These are phyloP conservation scores for Chascanopsetta lugubris DNA, from an alignment of 2,113 vertebrate genomes.

Conservation along the genomic window DNA sequence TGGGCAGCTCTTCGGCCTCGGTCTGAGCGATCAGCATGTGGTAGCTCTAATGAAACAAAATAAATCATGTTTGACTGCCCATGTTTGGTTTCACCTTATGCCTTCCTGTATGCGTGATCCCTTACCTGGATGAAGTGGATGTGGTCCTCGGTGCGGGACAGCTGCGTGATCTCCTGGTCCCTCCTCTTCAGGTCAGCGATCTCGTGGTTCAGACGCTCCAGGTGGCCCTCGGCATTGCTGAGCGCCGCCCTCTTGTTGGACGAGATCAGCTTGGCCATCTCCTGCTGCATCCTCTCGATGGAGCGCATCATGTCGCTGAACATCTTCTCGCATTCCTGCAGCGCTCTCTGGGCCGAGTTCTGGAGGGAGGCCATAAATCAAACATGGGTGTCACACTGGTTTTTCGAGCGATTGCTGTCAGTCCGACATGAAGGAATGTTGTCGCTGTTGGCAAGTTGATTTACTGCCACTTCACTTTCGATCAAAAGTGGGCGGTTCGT, in stretches of 20 bases:
- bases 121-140: constrained; percentile 85
- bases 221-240: constrained; percentile 79
- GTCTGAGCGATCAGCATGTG: constrained; percentile 84
- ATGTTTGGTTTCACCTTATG: not conserved
- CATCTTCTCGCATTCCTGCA: constrained; percentile 84
- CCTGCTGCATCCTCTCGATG: constrained; percentile 85
- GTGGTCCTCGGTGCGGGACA: constrained; percentile 84
- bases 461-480: not conserved
- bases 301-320: constrained; percentile 82
- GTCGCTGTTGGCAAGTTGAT: constrained; percentile 1
- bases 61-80: not conserved
- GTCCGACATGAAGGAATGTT: constrained; percentile 47
- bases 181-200: constrained; percentile 81
- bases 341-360: constrained; percentile 79
- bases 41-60: constrained; percentile 66
- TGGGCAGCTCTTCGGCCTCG: constrained; percentile 80
- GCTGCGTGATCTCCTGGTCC: constrained; percentile 81
- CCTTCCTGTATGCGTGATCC: not conserved
- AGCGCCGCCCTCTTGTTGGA: constrained; percentile 81
- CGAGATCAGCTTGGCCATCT: constrained; percentile 82
- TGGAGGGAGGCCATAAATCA: constrained; percentile 34
- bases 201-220: constrained; percentile 83
- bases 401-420: constrained; percentile 31
- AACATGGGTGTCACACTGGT: constrained; percentile 22
- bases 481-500: constrained; percentile 28